Evolutionary conservation across 2,888 invertebrate genomes (phyloP).

Genomic region (Rambutsinella grinnellia): DNA sequence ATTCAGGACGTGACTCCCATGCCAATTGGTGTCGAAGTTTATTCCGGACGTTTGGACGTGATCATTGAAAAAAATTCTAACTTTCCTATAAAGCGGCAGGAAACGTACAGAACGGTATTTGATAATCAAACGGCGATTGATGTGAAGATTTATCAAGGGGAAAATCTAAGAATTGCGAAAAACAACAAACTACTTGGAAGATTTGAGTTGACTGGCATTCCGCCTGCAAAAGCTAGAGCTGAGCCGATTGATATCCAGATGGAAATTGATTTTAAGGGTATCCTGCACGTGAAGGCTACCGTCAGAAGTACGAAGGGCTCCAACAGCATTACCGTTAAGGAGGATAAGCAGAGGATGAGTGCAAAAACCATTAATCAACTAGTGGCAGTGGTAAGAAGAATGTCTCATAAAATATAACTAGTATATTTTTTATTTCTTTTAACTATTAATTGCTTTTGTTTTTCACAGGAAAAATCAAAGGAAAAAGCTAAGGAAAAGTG

Average conservation of each 20-base stretch:
- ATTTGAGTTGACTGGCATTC: slow-evolving; percentile 56
- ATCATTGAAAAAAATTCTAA: slow-evolving; percentile 45
- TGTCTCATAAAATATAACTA: too few species aligned
- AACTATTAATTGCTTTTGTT: too few species aligned
- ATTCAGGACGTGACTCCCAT: slow-evolving; percentile 53
- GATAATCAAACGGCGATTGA: slow-evolving; percentile 56
- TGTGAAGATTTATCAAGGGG: slow-evolving; percentile 53
- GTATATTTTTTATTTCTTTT: too few species aligned
- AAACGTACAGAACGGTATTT: slow-evolving; percentile 45
- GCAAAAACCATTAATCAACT: neutral
- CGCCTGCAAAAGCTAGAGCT: slow-evolving; percentile 39
- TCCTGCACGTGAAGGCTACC: slow-evolving; percentile 44
- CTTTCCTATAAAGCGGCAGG: slow-evolving; percentile 46
- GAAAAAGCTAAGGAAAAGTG: too few species aligned
- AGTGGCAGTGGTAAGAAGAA: too few species aligned
- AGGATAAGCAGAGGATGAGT: slow-evolving; percentile 38
- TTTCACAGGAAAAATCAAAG: too few species aligned
- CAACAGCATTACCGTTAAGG: slow-evolving; percentile 26
- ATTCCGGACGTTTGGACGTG: slow-evolving; percentile 27
- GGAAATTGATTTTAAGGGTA: slow-evolving; percentile 48
- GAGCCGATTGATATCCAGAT: slow-evolving; percentile 48
- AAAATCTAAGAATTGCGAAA: slow-evolving; percentile 14
- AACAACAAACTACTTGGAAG: slow-evolving; percentile 46
- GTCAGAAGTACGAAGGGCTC: slow-evolving; percentile 40
- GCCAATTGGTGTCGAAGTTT: slow-evolving; percentile 49